A percentile compares a stretch with the other conserved stretches of the same genome.
These are phyloP conservation scores for Brachionus sp. DNA, from an alignment of 1,140 invertebrate species.

Conservation along the genomic window DNA sequence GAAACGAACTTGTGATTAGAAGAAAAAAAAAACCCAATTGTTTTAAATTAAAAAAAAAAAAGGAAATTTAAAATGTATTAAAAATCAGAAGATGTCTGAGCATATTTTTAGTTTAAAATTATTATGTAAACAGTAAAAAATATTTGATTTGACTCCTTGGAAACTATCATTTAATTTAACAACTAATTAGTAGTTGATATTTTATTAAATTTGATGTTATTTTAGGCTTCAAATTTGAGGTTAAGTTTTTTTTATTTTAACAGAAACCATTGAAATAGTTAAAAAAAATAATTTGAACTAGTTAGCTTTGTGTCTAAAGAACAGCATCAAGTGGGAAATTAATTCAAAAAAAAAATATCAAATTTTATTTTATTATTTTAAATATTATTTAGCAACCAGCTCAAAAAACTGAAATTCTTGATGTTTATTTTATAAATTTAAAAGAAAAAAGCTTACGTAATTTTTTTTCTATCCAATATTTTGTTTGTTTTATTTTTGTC, in stretches of 20 bases:
- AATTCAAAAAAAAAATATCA: background rate
- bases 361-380: background rate
- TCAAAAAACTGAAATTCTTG: background rate
- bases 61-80: background rate
- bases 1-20: background rate
- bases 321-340: background rate
- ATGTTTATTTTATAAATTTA: background rate
- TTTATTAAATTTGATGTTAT: background rate
- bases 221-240: background rate
- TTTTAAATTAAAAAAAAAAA: background rate
- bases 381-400: background rate
- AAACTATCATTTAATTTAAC: background rate
- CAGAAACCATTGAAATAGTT: background rate
- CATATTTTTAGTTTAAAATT: background rate
- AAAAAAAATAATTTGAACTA: background rate
- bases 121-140: background rate
- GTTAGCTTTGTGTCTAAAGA: background rate
- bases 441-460: background rate
- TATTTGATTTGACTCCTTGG: background rate
- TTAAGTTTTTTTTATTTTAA: background rate
- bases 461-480: background rate
- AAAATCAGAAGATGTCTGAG: background rate
- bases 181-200: background rate
- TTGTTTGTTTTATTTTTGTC: background rate
- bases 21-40: background rate